Evolutionary conservation across 2,113 vertebrate species (phyloP).

Genomic region (Scomber colias): DNA sequence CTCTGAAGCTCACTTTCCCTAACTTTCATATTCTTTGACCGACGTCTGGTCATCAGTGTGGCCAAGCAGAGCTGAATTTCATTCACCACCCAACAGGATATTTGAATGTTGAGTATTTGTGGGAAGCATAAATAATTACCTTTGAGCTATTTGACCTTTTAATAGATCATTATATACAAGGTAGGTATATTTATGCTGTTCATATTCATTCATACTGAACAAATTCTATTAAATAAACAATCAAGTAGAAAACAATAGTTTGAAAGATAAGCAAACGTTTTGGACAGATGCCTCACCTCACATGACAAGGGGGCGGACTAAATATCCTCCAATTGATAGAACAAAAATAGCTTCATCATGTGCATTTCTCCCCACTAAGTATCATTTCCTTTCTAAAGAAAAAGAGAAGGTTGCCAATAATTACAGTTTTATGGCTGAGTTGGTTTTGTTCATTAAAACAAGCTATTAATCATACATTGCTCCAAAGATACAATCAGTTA

Average conservation of each 20-base stretch:
- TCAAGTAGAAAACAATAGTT: conserved; percentile 63
- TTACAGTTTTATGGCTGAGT: background rate
- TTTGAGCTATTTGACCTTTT: conserved; percentile 49
- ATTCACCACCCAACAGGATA: background rate
- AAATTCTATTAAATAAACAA: conserved; percentile 33
- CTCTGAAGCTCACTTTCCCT: background rate
- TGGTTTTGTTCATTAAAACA: background rate
- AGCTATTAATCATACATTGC: background rate
- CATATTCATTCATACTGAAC: conserved; percentile 29
- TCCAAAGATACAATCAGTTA: conserved; percentile 1
- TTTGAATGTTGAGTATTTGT: background rate
- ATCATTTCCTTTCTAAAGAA: conserved; percentile 48
- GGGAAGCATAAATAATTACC: conserved; percentile 5
- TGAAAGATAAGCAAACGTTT: conserved; percentile 70
- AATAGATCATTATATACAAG: conserved; percentile 18
- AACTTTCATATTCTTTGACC: background rate
- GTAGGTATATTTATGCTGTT: conserved; percentile 35
- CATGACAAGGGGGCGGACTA: conserved; percentile 41
- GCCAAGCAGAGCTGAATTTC: background rate
- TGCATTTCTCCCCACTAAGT: conserved; percentile 18
- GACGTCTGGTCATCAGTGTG: background rate
- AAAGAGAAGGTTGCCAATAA: conserved; percentile 1
- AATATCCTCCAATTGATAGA: conserved; percentile 79
- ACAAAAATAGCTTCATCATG: conserved; percentile 58
- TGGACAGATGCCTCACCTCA: conserved; percentile 30